phyloP scores from a whole-genome alignment of 35 echinoderm and acorn worm species.

The Heliocidaris erythrogramma region DNA sequence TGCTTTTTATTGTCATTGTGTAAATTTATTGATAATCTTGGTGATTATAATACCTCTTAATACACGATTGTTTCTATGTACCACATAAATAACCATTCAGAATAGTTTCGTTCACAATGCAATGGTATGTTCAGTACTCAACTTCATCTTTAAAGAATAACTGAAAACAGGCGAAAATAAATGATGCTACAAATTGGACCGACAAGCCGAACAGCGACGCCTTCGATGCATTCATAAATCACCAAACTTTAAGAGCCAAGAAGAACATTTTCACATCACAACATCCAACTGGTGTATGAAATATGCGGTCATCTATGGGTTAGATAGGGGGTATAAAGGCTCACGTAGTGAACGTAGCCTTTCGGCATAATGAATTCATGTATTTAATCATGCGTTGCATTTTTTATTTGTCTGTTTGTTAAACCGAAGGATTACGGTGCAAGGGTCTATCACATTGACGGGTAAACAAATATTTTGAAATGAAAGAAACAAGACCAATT shows the following conservation, averaged over 20 bases:
- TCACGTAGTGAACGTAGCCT: not conserved
- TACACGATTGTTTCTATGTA: too few species aligned
- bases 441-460: not conserved
- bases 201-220: slow-evolving; percentile 11
- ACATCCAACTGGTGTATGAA: not conserved
- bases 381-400: not conserved
- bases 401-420: not conserved
- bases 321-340: not conserved
- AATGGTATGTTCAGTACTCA: not conserved
- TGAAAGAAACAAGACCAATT: not conserved
- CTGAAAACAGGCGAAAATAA: slow-evolving; percentile 38
- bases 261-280: slow-evolving; percentile 27
- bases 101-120: not conserved
- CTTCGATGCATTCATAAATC: slow-evolving; percentile 20
- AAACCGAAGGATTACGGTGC: not conserved
- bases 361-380: not conserved
- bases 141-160: not conserved
- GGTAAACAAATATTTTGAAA: not conserved
- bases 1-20: too few species aligned
- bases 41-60: too few species aligned
- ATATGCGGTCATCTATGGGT: not conserved
- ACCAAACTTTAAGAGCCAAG: not conserved
- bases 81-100: too few species aligned
- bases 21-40: too few species aligned
- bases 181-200: slow-evolving; percentile 19